Conservation (phyloP, 2,113 vertebrate species). For the Apodemus sylvaticus region DNA sequence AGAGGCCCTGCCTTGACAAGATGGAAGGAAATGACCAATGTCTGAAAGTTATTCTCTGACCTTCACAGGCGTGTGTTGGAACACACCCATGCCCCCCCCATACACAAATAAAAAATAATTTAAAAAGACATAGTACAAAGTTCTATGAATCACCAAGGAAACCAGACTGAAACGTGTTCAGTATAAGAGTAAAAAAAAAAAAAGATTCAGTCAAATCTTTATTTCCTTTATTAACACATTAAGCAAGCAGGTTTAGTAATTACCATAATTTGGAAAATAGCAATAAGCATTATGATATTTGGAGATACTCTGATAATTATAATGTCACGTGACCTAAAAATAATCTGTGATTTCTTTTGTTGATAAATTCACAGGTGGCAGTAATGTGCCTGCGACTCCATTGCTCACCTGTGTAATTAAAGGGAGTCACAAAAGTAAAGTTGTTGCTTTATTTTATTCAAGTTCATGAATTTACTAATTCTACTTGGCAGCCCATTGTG, state of each 20-base stretch:
- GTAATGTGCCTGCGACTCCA: background rate
- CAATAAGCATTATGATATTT: background rate
- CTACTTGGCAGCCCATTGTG: rapidly evolving
- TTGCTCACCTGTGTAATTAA: background rate
- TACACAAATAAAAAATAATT: background rate
- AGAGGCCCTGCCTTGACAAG: too few species aligned
- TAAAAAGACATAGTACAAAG: background rate
- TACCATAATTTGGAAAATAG: slow-evolving; percentile 29
- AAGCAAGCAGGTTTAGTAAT: slow-evolving; percentile 24
- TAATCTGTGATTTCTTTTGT: background rate
- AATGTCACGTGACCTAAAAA: background rate
- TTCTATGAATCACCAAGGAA: slow-evolving; percentile 35
- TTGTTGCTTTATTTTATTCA: background rate
- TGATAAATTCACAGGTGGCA: background rate
- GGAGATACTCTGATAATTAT: slow-evolving; percentile 26
- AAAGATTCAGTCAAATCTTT: background rate
- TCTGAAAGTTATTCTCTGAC: too few species aligned
- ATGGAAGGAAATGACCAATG: too few species aligned
- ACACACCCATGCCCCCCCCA: background rate
- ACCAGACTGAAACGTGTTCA: background rate
- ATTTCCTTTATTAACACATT: slow-evolving; percentile 42
- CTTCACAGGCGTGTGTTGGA: background rate
- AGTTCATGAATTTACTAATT: background rate
- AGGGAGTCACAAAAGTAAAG: background rate
- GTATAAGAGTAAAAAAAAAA: slow-evolving; percentile 28